phyloP scores from a whole-genome alignment of 1,140 invertebrate species.

The Mesaphorura yosii region DNA sequence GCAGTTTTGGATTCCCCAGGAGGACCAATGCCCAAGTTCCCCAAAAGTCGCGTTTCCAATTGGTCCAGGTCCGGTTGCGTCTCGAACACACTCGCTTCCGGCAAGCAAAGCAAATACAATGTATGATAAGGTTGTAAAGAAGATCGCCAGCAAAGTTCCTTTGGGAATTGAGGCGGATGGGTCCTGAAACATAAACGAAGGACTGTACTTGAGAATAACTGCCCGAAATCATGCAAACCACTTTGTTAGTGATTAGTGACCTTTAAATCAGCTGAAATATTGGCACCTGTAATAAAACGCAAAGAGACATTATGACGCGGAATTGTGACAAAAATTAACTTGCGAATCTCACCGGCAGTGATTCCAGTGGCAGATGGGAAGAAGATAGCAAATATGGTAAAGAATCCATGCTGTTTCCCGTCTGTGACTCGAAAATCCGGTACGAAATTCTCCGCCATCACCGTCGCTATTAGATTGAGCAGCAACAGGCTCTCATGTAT shows the following conservation, averaged over 20 bases:
- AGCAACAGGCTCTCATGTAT: no score
- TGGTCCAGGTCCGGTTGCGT: constrained; percentile 59
- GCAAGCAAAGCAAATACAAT: constrained; percentile 65
- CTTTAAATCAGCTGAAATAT: no score
- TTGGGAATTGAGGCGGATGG: constrained; percentile 76
- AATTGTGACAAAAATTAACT: constrained; percentile 43
- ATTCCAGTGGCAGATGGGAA: constrained; percentile 33
- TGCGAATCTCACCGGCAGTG: constrained; percentile 59
- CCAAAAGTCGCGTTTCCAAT: constrained; percentile 42
- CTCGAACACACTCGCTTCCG: constrained; percentile 57
- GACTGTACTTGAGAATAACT: constrained; percentile 8
- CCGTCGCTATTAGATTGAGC: constrained; percentile 29
- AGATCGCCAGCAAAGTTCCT: constrained; percentile 77
- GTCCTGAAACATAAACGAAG: constrained; percentile 53
- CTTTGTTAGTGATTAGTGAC: no score
- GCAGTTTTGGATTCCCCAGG: constrained; percentile 25
- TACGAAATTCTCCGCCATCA: constrained; percentile 40
- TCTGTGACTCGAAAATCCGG: constrained; percentile 36
- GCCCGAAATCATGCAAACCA: no score
- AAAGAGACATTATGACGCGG: no score
- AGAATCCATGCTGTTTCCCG: constrained; percentile 38
- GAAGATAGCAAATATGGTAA: constrained; percentile 47
- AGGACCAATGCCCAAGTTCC: constrained; percentile 8
- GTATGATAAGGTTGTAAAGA: constrained; percentile 72
- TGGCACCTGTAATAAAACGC: no score